Conservation (phyloP, 2,113 vertebrate species). For the Elaphurus davidianus region DNA sequence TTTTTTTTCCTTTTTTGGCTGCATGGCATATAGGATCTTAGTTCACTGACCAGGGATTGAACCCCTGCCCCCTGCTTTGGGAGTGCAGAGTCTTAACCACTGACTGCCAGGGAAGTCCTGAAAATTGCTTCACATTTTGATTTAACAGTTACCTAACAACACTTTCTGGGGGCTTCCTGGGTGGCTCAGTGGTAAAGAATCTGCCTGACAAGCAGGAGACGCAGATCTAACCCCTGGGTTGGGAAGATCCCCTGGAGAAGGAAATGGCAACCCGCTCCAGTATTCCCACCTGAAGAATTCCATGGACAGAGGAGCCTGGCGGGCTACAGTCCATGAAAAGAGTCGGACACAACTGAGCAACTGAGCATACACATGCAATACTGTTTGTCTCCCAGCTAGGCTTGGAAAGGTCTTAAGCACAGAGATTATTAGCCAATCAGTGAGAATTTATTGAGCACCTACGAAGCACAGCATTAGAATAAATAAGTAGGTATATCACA, state of each 20-base stretch:
- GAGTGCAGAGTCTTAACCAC: neutral
- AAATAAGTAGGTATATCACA: neutral
- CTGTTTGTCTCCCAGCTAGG: neutral
- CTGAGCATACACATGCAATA: neutral
- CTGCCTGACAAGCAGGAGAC: neutral
- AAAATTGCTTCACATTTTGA: neutral
- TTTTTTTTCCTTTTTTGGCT: neutral
- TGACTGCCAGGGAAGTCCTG: neutral
- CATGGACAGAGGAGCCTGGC: neutral
- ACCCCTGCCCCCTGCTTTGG: neutral
- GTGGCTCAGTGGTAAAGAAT: neutral
- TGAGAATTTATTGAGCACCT: neutral
- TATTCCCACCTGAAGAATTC: neutral
- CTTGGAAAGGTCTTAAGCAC: neutral
- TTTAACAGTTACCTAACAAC: neutral
- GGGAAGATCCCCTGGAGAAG: neutral
- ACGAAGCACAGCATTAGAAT: neutral
- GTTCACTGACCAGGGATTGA: neutral
- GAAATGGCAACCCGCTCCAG: neutral
- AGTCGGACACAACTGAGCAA: neutral
- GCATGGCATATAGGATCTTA: neutral
- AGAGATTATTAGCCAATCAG: neutral
- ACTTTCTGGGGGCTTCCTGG: neutral
- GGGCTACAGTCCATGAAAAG: neutral
- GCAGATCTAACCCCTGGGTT: neutral